Evolutionary conservation across 2,113 vertebrate species (phyloP).

Genomic region (Salvelinus sp.): DNA sequence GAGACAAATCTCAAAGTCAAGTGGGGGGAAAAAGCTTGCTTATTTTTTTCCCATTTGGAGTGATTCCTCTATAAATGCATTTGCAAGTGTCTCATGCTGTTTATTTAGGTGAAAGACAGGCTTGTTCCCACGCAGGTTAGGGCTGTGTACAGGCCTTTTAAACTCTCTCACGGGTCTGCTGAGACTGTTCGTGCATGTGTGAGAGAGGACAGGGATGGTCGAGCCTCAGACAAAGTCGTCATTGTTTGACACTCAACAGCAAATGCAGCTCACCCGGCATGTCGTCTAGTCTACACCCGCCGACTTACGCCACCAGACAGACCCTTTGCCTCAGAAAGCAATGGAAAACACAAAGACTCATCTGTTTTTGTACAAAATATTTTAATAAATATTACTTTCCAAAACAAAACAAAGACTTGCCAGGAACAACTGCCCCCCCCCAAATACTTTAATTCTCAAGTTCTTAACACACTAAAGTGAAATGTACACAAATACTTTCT

Average conservation of each 20-base stretch:
- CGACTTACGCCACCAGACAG: neutral
- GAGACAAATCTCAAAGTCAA: neutral
- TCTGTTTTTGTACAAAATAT: conserved; percentile 86
- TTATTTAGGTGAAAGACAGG: conserved; percentile 14
- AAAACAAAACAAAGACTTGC: conserved; percentile 74
- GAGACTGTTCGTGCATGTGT: neutral
- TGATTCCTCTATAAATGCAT: conserved; percentile 4
- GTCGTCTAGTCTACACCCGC: neutral
- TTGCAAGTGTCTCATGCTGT: conserved; percentile 17
- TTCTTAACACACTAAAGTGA: conserved; percentile 82
- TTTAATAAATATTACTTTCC: conserved; percentile 94
- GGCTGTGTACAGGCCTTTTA: neutral
- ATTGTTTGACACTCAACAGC: neutral
- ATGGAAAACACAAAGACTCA: conserved; percentile 13
- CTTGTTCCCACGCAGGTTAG: conserved; percentile 19
- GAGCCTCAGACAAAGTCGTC: conserved; percentile 14
- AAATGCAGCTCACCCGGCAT: neutral
- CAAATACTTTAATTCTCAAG: conserved; percentile 78
- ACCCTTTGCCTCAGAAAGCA: neutral
- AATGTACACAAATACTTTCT: conserved; percentile 57
- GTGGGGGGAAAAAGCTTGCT: neutral
- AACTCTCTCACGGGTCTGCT: conserved; percentile 10
- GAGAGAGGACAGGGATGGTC: neutral
- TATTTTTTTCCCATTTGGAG: neutral
- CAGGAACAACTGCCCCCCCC: conserved; percentile 81